Evolutionary conservation across 1,140 invertebrate species (phyloP).

Genomic region (Dolichoris vasculosae): DNA sequence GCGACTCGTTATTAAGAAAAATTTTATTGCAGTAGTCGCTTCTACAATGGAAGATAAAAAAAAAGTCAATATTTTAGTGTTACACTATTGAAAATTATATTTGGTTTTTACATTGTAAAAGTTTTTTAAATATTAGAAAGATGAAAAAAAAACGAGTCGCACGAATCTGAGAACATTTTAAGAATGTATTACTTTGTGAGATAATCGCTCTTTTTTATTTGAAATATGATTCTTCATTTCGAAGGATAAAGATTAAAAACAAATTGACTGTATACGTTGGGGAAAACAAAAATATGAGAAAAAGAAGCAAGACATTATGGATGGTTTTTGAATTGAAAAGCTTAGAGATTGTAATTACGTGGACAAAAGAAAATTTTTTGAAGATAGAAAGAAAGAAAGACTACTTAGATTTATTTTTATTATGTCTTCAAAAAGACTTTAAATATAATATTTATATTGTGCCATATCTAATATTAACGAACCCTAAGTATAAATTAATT

Average conservation of each 20-base stretch:
- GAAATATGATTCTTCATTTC: slow-evolving; percentile 55
- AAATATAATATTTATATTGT: slow-evolving; percentile 74
- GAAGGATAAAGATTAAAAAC: slow-evolving; percentile 55
- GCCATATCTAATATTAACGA: slow-evolving; percentile 73
- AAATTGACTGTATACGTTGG: slow-evolving; percentile 52
- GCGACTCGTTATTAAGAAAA: slow-evolving; percentile 50
- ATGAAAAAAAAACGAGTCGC: slow-evolving; percentile 39
- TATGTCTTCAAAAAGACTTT: slow-evolving; percentile 73
- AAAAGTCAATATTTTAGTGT: slow-evolving; percentile 40
- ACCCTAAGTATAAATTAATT: slow-evolving; percentile 72
- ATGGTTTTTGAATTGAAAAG: slow-evolving; percentile 63
- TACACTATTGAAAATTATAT: slow-evolving; percentile 46
- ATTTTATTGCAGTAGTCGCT: slow-evolving; percentile 36
- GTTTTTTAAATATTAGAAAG: background rate
- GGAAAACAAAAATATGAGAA: slow-evolving; percentile 50
- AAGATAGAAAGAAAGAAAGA: slow-evolving; percentile 71
- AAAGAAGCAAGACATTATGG: slow-evolving; percentile 58
- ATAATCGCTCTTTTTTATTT: slow-evolving; percentile 55
- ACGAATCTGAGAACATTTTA: slow-evolving; percentile 55
- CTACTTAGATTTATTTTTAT: slow-evolving; percentile 75
- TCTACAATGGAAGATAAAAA: slow-evolving; percentile 33
- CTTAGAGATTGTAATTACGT: slow-evolving; percentile 64
- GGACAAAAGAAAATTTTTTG: slow-evolving; percentile 61
- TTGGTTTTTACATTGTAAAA: slow-evolving; percentile 32
- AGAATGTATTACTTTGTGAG: slow-evolving; percentile 60